Base-by-base conservation (phyloP, 2,888 invertebrate genomes). In the Watsonalla binaria region DNA sequence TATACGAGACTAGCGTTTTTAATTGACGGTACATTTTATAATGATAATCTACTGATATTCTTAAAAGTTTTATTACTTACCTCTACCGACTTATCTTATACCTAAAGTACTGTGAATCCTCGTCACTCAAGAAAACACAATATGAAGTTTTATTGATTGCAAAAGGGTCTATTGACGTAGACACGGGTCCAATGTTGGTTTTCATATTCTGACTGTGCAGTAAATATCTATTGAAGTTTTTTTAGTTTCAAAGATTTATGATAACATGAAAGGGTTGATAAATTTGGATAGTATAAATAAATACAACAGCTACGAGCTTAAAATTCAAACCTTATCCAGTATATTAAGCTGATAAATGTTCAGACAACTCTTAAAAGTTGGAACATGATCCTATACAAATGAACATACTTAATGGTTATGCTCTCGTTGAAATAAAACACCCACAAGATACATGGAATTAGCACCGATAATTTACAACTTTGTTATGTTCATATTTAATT, bases 401-500 rank as follows among this genome's bases (percentile, higher is more conserved):
- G 47, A 11, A 33, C 6, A 33, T 34, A 33, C 24, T 14, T 24
- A 13, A 48, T n/a, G 33, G 7, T 35, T 48, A n/a, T 42, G 35
- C 13, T 47, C 13, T 35, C 47, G 9, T 34, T n/a, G 47, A 35
- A 48, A 35, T 48, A 34, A 33, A n/a, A 47, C 8, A 48, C 34
- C 34, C n/a, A 11, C 47, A 48, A 48, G n/a, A 8, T 47, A 35
- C 13, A 35, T n/a, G 47, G n/a, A 35, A 47, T 13, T 9, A 11
- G 11, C 35, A 34, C 34, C 13, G 13, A 15, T 46, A 42, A 53
- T 56, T 52, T 50, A 53, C 50, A 51, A 53, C 24, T 24, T 24
- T 24, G 24, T 24, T 24, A 2, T 24, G 51, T 51, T 56, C 65
- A 60, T 52, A 58, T 60, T 59, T 64, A 58, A 65, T 67, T 63